Base-by-base conservation (phyloP, 1,140 invertebrate species). In the Pomacea maculata region DNA sequence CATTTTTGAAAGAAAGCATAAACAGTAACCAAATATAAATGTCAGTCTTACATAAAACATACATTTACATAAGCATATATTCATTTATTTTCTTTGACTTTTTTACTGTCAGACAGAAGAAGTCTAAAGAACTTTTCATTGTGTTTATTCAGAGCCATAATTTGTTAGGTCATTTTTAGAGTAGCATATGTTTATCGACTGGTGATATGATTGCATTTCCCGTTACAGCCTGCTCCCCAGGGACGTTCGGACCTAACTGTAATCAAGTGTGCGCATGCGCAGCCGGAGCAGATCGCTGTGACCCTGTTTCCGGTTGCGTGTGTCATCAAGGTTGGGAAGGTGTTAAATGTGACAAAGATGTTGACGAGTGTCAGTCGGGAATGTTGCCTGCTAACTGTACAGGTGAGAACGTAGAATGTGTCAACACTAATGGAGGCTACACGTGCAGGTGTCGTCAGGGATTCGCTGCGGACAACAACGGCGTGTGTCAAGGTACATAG, bases 291-390 rank as follows among this genome's bases (percentile, higher is more conserved):
- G 78, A 75, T 17, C 64, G 70, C 15, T 84, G 83, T 76, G 79
- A 83, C 68, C 78, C 64, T 15, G 79, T 80, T 15, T n/a, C 45
- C 29, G 83, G 82, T 14, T 86, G 85, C 74, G 64, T 73, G 19
- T 86, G 85, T 75, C 25, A 75, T 34, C 34, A 34, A 19, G 81
- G 81, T 11, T 86, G 85, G 85, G 52, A 65, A 29, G 85, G 85
- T 1, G 61, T 10, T 19, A 80, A 52, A 12, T 86, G 85, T 74
- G 55, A 80, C n/a, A 15, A 71, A 11, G 83, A 83, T 64, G 78
- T 81, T 8, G 64, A 83, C 64, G 83, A 83, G 71, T 83, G 83
- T 64, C 34, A 45, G 3, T 45, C 34, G 6, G 34, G 34, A 45
- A 21, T 68, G 17, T 25, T 25, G 17, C n/a, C 45, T 15, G 67